These are phyloP conservation scores for Achatina immaculata DNA, from an alignment of 1,140 invertebrate genomes.

Conservation along the genomic window DNA sequence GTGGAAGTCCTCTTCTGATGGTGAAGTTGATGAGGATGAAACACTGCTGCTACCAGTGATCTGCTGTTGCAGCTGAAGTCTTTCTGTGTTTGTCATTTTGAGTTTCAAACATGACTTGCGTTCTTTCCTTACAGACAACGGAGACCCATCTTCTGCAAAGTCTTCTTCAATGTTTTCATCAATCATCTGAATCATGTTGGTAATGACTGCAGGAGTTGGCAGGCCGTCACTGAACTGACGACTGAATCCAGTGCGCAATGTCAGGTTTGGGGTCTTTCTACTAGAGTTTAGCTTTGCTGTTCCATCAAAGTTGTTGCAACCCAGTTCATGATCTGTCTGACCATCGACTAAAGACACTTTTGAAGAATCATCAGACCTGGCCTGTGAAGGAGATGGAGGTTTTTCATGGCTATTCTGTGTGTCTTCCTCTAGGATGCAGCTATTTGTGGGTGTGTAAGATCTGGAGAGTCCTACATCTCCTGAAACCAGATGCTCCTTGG, in stretches of 20 bases:
- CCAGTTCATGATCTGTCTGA: neutral
- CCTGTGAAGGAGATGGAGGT: neutral
- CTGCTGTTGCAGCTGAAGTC: slow-evolving; percentile 42
- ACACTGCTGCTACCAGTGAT: slow-evolving; percentile 44
- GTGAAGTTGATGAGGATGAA: slow-evolving; percentile 40
- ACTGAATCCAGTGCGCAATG: slow-evolving; percentile 61
- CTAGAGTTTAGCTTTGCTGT: slow-evolving; percentile 22
- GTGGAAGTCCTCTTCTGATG: slow-evolving; percentile 43
- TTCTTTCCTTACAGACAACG: slow-evolving; percentile 30
- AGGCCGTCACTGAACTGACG: slow-evolving; percentile 65
- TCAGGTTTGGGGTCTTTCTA: slow-evolving; percentile 29
- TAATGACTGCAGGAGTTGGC: slow-evolving; percentile 63
- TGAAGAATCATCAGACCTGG: neutral
- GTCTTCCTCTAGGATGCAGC: no score
- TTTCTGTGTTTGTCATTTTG: slow-evolving; percentile 45
- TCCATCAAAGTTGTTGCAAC: slow-evolving; percentile 21
- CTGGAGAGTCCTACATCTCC: slow-evolving; percentile 1
- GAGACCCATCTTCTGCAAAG: slow-evolving; percentile 44
- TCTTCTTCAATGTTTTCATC: slow-evolving; percentile 59
- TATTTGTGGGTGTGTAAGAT: slow-evolving; percentile 24
- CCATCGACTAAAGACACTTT: neutral
- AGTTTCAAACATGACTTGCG: slow-evolving; percentile 44
- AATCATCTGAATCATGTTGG: slow-evolving; percentile 64
- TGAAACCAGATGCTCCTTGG: neutral
- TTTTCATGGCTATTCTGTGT: no score